Conservation (phyloP, 1,140 invertebrate genomes). For the Cherax destructor region DNA sequence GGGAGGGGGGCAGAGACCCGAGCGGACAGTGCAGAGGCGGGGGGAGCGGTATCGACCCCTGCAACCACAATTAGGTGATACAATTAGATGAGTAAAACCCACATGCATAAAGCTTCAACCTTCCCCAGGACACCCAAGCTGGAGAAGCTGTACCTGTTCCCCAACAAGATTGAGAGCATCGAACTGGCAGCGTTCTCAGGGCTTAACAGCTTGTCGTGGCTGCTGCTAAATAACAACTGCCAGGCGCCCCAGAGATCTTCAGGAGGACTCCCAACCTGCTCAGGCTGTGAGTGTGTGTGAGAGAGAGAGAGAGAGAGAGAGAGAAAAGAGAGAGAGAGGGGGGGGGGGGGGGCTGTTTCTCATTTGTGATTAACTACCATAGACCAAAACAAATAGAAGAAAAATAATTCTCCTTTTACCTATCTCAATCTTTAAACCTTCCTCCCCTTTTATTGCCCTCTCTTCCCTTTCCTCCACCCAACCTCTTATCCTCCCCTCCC, state of each 20-base stretch:
- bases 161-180: conserved; percentile 79
- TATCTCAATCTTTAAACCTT: not conserved
- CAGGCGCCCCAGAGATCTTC: conserved; percentile 77
- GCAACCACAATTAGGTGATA: no score
- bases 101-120: no score
- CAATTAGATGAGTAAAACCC: no score
- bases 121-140: conserved; percentile 74
- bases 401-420: not conserved
- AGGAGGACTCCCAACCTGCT: conserved; percentile 76
- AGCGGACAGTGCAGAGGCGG: no score
- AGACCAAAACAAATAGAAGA: no score
- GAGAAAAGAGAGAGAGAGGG: not conserved
- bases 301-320: not conserved
- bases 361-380: not conserved
- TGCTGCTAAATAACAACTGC: conserved; percentile 82
- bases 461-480: not conserved
- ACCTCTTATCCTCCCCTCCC: not conserved
- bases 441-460: not conserved
- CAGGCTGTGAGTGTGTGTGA: conserved; percentile 76
- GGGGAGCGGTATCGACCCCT: no score
- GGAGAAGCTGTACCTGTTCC: conserved; percentile 80
- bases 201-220: conserved; percentile 78
- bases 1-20: no score
- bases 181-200: conserved; percentile 78
- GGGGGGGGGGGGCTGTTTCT: not conserved